phyloP scores from a whole-genome alignment of 2,888 invertebrate species.

The Malthinus seriepunctatus region DNA sequence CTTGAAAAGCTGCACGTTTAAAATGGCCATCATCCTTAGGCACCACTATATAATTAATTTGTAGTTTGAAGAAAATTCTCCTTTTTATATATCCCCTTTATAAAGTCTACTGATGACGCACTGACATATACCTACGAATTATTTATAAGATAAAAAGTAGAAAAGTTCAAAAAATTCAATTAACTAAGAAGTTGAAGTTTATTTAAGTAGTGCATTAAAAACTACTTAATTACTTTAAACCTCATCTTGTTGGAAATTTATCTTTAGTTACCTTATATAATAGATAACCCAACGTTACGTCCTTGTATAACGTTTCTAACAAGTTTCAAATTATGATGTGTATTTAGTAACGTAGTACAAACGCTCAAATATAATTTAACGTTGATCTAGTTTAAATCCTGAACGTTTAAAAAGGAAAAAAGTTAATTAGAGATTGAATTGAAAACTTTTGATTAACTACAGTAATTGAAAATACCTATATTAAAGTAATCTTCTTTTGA shows the following conservation, averaged over 20 bases:
- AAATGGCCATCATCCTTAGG: too few relatives aligned
- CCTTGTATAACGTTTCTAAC: constrained; percentile 15
- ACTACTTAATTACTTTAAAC: constrained; percentile 9
- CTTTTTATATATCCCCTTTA: too few relatives aligned
- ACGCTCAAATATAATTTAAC: constrained; percentile 11
- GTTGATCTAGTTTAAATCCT: not conserved
- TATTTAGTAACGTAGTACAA: constrained; percentile 9
- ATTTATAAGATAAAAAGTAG: not conserved
- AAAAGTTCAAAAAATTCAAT: not conserved
- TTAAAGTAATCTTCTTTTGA: constrained; percentile 4
- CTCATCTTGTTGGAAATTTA: constrained; percentile 12
- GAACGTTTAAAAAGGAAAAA: constrained; percentile 2
- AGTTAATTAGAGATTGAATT: constrained; percentile 2
- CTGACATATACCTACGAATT: too few relatives aligned
- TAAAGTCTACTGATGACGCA: too few relatives aligned
- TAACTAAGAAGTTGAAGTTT: not conserved
- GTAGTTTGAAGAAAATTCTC: too few relatives aligned
- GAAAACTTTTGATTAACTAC: constrained; percentile 5
- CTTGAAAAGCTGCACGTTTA: too few relatives aligned
- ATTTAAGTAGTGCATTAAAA: not conserved
- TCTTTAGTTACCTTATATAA: constrained; percentile 7
- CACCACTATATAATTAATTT: too few relatives aligned
- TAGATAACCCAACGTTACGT: constrained; percentile 9
- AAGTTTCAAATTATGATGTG: constrained; percentile 16
- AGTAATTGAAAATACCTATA: constrained; percentile 1